Evolutionary conservation across 37 sponge, comb jelly and placozoan species (phyloP), one percentile per base, ranked within the genome.

Genomic region (Eunapius fragilis): DNA sequence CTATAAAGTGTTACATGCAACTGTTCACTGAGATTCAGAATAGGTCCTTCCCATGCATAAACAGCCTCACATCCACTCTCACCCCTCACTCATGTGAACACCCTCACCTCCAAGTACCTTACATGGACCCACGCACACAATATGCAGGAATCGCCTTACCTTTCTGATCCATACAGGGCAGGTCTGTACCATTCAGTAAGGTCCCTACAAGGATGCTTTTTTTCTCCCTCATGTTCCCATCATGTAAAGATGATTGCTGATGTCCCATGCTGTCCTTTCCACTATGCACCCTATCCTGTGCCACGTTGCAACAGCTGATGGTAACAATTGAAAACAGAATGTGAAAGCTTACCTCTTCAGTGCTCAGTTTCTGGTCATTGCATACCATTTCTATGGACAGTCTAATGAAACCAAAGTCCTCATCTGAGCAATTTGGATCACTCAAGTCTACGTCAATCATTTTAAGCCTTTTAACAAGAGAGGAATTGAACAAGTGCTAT

Each of bases 121-220:
- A 70, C 6, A 80, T 67, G 78, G 7, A 6, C 4, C 71, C 75
- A 32, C 75, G 26, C 75, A 2, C 75, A 73, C 30, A 80, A 80
- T 68, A 13, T 25, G n/a, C 49, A 47, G 25, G 1, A 0, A 31
- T 58, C 10, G 19, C 73, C 84, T 77, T 47, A 96, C 98, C 98
- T 79, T 95, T 95, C 11, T 73, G 80, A 47, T 98, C 97, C 98
- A 98, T 91, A 2, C 94, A 73, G 58, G 90, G 88, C 41, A 98
- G 86, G 70, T 79, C 37, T 9, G 24, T 90, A 0, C 92, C 98
- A 75, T 89, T 80, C 79, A 98, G 76, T 48, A 98, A 76, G 0
- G 89, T 87, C 30, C 93, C 84, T 19, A 81, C 88, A 22, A 98
- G 81, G 0, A 93, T 76, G 31, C 92, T 87, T 11, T 81, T 87